Percentiles rank a stretch among this genome's conserved stretches.
phyloP scores from a whole-genome alignment of 1,140 invertebrate species.

The Drosophila oshimai region DNA sequence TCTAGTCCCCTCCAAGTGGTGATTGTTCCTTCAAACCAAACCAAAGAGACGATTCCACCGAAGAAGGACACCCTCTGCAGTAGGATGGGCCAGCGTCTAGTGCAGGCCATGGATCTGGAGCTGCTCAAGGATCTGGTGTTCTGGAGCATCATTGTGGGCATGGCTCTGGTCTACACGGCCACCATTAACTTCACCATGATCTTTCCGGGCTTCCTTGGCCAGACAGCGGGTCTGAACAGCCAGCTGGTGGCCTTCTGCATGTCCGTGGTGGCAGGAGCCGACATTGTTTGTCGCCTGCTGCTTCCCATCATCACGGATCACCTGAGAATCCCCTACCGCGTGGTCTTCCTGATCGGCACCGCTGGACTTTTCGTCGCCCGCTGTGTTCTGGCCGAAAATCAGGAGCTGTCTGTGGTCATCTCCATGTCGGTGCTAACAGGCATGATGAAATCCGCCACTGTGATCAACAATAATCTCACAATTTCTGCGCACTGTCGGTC shows the following conservation, averaged over 20 bases:
- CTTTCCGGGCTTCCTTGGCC: conserved; percentile 87
- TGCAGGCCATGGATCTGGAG: conserved; percentile 84
- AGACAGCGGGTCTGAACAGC: conserved; percentile 84
- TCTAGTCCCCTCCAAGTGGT: conserved; percentile 18
- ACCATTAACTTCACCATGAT: conserved; percentile 88
- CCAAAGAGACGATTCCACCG: not conserved
- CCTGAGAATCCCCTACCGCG: conserved; percentile 85
- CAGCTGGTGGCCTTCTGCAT: conserved; percentile 86
- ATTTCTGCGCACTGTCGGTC: conserved; percentile 86
- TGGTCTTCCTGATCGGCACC: conserved; percentile 84
- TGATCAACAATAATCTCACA: conserved; percentile 88
- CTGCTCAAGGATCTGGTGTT: conserved; percentile 85
- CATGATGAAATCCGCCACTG: conserved; percentile 83
- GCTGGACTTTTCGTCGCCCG: conserved; percentile 65
- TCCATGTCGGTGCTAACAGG: conserved; percentile 65
- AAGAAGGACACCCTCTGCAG: conserved; percentile 19
- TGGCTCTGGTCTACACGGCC: conserved; percentile 86
- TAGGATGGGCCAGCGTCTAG: conserved; percentile 53
- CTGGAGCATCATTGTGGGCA: conserved; percentile 86
- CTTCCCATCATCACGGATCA: conserved; percentile 86
- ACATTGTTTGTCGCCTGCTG: conserved; percentile 86
- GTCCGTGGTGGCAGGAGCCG: conserved; percentile 86
- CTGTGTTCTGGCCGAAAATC: conserved; percentile 52
- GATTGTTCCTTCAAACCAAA: conserved; percentile 22
- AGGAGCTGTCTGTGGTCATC: conserved; percentile 48